A percentile compares a stretch with the other conserved stretches of the same genome.
Evolutionary conservation across 2,797 vertebrate species (phyloP).

Genomic region (Liparis tanakae): DNA sequence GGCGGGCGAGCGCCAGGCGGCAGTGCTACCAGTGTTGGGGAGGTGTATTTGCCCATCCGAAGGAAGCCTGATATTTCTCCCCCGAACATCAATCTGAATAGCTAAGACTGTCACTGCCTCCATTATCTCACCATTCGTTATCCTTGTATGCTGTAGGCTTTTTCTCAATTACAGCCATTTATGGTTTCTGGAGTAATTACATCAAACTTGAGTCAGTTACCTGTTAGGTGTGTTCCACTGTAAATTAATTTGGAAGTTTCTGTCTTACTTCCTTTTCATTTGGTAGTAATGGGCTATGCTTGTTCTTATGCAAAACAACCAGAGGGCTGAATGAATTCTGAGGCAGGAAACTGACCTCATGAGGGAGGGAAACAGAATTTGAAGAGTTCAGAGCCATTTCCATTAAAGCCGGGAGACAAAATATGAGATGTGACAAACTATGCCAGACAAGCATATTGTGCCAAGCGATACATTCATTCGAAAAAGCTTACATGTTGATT

Average conservation of each 20-base stretch:
- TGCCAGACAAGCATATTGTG: slow-evolving; percentile 52
- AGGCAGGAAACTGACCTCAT: slow-evolving; percentile 76
- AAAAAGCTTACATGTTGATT: slow-evolving; percentile 34
- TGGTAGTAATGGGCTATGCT: slow-evolving; percentile 77
- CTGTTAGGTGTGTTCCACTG: slow-evolving; percentile 85
- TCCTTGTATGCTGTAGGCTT: slow-evolving; percentile 84
- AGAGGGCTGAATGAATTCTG: slow-evolving; percentile 76
- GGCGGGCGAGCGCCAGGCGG: slow-evolving; percentile 68
- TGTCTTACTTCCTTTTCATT: slow-evolving; percentile 82
- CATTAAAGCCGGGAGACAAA: slow-evolving; percentile 67
- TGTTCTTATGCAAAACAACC: slow-evolving; percentile 77
- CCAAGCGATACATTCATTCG: slow-evolving; percentile 19
- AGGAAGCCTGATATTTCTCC: slow-evolving; percentile 71
- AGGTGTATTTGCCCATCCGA: slow-evolving; percentile 78
- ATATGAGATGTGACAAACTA: slow-evolving; percentile 68
- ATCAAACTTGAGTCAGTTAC: slow-evolving; percentile 84
- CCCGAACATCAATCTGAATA: slow-evolving; percentile 72
- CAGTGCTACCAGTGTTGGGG: slow-evolving; percentile 53
- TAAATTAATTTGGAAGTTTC: slow-evolving; percentile 87
- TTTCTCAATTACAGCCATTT: slow-evolving; percentile 87
- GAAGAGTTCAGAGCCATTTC: slow-evolving; percentile 76
- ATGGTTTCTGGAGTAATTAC: slow-evolving; percentile 85
- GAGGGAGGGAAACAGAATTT: slow-evolving; percentile 65
- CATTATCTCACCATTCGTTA: slow-evolving; percentile 84
- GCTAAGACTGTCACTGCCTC: slow-evolving; percentile 75